These are phyloP conservation scores for Mugil cephalus DNA, from an alignment of 2,113 vertebrate species.

Conservation along the genomic window DNA sequence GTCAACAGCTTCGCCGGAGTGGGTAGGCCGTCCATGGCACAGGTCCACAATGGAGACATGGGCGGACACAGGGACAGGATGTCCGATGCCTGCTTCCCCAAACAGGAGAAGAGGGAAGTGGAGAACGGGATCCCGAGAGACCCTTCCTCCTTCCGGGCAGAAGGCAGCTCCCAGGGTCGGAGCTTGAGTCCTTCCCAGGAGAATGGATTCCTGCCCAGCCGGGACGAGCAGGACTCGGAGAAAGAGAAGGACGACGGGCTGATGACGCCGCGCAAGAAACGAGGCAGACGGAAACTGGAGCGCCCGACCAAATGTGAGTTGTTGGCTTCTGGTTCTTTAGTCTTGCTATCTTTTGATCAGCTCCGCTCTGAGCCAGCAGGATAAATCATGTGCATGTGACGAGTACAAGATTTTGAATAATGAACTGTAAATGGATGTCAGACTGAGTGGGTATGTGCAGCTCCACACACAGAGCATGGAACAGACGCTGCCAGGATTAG, in stretches of 20 bases:
- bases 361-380: constrained; percentile 11
- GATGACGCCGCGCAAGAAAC: constrained; percentile 83
- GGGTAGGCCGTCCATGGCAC: constrained; percentile 83
- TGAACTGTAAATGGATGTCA: constrained; percentile 40
- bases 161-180: constrained; percentile 65
- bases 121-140: constrained; percentile 85
- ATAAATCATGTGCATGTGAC: constrained; percentile 30
- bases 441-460: neutral
- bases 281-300: constrained; percentile 91
- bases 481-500: constrained; percentile 27
- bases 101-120: constrained; percentile 83
- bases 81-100: constrained; percentile 66
- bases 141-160: constrained; percentile 67
- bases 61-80: constrained; percentile 74
- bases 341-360: constrained; percentile 34
- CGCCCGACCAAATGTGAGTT: constrained; percentile 89
- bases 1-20: constrained; percentile 85
- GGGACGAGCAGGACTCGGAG: constrained; percentile 84
- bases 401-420: constrained; percentile 36
- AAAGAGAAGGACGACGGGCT: constrained; percentile 87
- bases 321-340: neutral
- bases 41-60: constrained; percentile 90
- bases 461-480: constrained; percentile 10
- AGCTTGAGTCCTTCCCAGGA: constrained; percentile 85
- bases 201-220: constrained; percentile 88